Evolutionary conservation across 2,888 invertebrate genomes (phyloP), one percentile per base, ranked within the genome.

Genomic region (Oeneis ivallda): DNA sequence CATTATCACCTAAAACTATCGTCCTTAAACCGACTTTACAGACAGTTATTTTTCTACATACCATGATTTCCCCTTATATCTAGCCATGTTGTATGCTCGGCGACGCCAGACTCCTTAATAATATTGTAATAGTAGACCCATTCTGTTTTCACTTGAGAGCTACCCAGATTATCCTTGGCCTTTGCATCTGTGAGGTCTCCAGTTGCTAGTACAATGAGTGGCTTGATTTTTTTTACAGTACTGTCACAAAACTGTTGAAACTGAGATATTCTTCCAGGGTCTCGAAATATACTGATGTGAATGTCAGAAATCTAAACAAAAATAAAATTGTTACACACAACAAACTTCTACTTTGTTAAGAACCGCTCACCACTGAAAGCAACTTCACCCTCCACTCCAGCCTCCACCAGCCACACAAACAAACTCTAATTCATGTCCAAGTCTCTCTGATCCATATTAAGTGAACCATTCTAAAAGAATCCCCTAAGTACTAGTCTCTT

Each of bases 61-160:
- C 97, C 97, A 93, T 98, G 98, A 93, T 98, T 98, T 83, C 98
- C 98, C 84, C 98, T 92, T 70, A 97, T 95, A 88, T 98, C 98
- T 68, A 98, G 88, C 97, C 98, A 98, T 39, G 94, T 86, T 2
- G 96, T 96, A 78, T 93, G 94, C 50, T 94, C 90, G 59, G 90
- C 89, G 32, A 96, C 93, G 74, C 93, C 93, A 52, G 94, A 93
- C 72, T 95, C 94, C 57, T 93, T 89, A 41, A 98, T 89, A 69
- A 95, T 93, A 76, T 94, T 92, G 73, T 93, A 92, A 81, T 98
- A 98, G 74, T 94, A 93, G 70, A 94, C 83, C 98, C 98, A 98
- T 88, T 98, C 98, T 70, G 94, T 94, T 74, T 94, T 88, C 72
- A 94, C 94, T 87, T 98, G 98, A 49, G 93, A 93, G 15, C 98